These are phyloP conservation scores for Genyomyrus donnyi DNA, from an alignment of 2,113 vertebrate species.

Conservation along the genomic window DNA sequence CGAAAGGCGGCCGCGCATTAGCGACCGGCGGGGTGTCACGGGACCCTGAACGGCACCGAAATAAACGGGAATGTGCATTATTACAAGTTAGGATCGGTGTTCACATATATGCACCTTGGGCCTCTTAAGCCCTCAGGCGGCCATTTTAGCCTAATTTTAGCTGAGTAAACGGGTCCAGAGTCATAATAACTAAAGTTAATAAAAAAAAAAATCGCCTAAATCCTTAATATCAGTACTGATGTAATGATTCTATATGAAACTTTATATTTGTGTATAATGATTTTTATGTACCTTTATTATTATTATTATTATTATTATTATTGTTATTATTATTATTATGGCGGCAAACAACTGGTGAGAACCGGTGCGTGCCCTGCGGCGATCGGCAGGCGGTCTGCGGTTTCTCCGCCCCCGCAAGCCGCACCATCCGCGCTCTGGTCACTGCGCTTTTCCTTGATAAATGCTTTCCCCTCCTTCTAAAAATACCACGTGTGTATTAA, in stretches of 20 bases:
- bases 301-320: background rate
- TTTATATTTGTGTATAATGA: background rate
- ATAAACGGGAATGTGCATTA: background rate
- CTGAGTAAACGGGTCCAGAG: slow-evolving; percentile 21
- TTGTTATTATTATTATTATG: background rate
- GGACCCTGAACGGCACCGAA: background rate
- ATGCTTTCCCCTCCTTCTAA: background rate
- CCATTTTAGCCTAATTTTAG: slow-evolving; percentile 65
- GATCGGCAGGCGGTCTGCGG: background rate
- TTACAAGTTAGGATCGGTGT: background rate
- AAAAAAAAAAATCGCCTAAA: background rate
- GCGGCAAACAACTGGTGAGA: background rate
- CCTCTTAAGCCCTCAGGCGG: slow-evolving; percentile 40
- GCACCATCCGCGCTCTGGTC: background rate
- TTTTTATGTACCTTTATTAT: background rate
- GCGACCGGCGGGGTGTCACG: background rate
- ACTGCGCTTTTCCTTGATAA: background rate
- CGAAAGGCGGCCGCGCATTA: background rate
- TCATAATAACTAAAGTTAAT: slow-evolving; percentile 21
- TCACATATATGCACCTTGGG: slow-evolving; percentile 6
- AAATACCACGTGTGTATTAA: background rate
- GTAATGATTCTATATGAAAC: background rate
- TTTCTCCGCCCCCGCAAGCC: background rate
- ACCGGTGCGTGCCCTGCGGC: background rate
- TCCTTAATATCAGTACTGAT: background rate